phyloP scores from a whole-genome alignment of 2,888 invertebrate species.

The Drosophila neotestacea region DNA sequence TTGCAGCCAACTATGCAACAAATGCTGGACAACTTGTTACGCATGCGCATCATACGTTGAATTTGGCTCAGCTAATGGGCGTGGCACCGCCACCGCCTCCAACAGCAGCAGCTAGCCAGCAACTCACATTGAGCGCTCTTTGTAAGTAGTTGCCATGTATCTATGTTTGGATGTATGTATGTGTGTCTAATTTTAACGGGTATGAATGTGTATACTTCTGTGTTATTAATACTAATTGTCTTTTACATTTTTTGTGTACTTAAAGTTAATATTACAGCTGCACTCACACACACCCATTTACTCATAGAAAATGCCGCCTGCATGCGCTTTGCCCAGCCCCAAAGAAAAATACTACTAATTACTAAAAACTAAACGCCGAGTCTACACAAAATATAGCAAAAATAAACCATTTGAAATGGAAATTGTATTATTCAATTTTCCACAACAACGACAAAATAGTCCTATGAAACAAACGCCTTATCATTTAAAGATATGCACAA shows the following conservation, averaged over 20 bases:
- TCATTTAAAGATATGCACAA: no score
- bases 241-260: constrained; percentile 21
- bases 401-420: not conserved
- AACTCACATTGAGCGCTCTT: constrained; percentile 84
- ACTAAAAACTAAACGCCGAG: constrained; percentile 26
- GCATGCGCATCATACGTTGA: constrained; percentile 59
- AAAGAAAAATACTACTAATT: constrained; percentile 6
- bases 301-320: constrained; percentile 34
- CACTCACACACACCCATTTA: constrained; percentile 19
- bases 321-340: constrained; percentile 51
- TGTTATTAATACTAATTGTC: constrained; percentile 23
- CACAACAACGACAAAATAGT: no score
- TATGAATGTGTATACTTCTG: constrained; percentile 33
- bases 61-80: constrained; percentile 77
- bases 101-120: constrained; percentile 69
- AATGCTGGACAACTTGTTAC: constrained; percentile 46
- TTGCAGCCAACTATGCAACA: constrained; percentile 37
- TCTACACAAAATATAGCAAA: constrained; percentile 34
- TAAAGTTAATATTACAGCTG: constrained; percentile 5
- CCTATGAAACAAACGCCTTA: no score
- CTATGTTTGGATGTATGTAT: constrained; percentile 19
- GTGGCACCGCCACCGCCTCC: constrained; percentile 67
- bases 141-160: constrained; percentile 82
- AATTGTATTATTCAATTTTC: no score
- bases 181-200: constrained; percentile 12